A percentile compares a stretch with the other conserved stretches of the same genome.
Conservation (phyloP, 2,797 vertebrate species). For the Dromococcyx pavoninus region DNA sequence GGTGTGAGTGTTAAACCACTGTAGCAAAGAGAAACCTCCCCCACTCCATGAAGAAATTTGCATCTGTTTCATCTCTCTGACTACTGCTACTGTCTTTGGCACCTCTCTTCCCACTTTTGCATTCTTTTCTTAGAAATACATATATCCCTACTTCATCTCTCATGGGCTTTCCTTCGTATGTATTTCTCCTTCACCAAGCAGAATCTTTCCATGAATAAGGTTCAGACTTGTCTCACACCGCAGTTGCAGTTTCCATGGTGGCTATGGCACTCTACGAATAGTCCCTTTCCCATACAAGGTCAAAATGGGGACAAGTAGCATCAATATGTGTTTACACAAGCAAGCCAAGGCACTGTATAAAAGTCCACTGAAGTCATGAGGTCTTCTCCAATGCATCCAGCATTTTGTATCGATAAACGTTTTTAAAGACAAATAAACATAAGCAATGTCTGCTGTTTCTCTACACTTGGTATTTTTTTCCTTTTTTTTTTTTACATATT, state of each 20-base stretch:
- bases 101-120: not conserved
- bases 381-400: not conserved
- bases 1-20: not conserved
- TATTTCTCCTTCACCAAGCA: not conserved
- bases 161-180: not conserved
- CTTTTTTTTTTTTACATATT: not conserved
- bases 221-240: not conserved
- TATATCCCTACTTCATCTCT: not conserved
- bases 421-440: conserved; percentile 13
- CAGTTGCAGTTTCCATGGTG: not conserved
- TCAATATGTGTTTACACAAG: not conserved
- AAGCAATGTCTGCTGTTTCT: not conserved
- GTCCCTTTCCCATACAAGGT: not conserved
- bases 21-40: not conserved
- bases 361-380: not conserved
- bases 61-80: not conserved
- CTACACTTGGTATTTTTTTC: fast-evolving
- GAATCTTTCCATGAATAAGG: fast-evolving
- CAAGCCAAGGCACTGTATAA: not conserved
- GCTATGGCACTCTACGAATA: fast-evolving
- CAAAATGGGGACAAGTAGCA: not conserved
- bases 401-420: not conserved
- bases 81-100: not conserved
- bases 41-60: not conserved
- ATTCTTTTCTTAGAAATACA: not conserved